Evolutionary conservation across 1,140 invertebrate genomes (phyloP), one percentile per base, ranked within the genome.

Genomic region (Schmidtea mediterranea): DNA sequence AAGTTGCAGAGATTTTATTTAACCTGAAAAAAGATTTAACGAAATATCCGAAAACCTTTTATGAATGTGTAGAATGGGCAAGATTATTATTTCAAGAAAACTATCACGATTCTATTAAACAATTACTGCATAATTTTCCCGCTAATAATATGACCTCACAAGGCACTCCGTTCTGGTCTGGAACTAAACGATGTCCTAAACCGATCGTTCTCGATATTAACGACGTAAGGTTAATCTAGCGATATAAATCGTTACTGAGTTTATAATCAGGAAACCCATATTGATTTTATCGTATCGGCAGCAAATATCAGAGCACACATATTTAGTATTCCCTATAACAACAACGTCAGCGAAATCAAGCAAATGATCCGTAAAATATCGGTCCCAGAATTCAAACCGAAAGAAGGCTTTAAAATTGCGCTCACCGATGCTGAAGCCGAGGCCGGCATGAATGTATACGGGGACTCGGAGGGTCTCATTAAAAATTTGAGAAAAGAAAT

Each of bases 161-260:
- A 36, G 89, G 90, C 1, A 80, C 84, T 47, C 80, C 80, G 1
- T 98, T 98, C 68, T 98, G 92, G 92, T 94, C 87, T 0, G 83
- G 82, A n/a, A 83, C 84, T 0, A 97, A 97, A 67, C 73, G 87
- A 41, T 98, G 90, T 61, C 90, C 90, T 0, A 73, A 77, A 55
- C 74, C 82, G 0, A 63, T 72, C 1, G 57, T 55, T 12, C 72
- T 69, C 55, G 62, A 68, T 58, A 46, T 58, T 10, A 54, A 56
- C 36, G 60, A 65, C 53, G 62, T 32, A 10, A 32, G 3, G 26
- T 6, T 32, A 6, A 6, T 6, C 10, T 32, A 32, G 3, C 26
- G 3, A 32, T 6, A 32, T 32, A 6, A 32, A 32, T 32, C 26
- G 10, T 32, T 32, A 32, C 10, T 10, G 5, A 32, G 26, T 32